Conservation (phyloP, 2,113 vertebrate genomes). For the Vulpes lagopus region DNA sequence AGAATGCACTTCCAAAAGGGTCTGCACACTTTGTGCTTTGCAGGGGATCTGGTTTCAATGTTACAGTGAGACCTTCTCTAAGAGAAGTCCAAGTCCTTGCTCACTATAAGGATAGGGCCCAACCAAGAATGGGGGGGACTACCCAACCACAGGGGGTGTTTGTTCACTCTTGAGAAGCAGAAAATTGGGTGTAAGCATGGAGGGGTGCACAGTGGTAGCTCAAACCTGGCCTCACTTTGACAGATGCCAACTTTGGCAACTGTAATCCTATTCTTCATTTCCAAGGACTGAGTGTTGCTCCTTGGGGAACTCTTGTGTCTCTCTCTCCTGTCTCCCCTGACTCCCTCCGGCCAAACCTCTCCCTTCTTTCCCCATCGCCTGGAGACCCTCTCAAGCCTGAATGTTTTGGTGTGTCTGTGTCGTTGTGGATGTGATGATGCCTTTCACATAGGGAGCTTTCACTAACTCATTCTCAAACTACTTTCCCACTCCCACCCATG, state of each 20-base stretch:
- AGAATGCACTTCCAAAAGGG: not conserved
- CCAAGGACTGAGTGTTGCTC: conserved; percentile 40
- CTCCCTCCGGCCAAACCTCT: not conserved
- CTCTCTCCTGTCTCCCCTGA: conserved; percentile 46
- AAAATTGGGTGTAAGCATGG: not conserved
- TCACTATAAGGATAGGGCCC: not conserved
- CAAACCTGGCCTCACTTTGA: not conserved
- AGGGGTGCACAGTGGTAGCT: not conserved
- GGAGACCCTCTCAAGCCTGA: not conserved
- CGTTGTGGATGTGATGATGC: conserved; percentile 69
- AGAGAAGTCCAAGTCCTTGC: not conserved
- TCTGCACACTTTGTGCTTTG: not conserved
- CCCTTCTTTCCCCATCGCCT: conserved; percentile 56
- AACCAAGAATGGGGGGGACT: not conserved
- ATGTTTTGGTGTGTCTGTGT: conserved; percentile 59
- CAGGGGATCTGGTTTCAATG: not conserved
- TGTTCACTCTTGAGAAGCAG: not conserved
- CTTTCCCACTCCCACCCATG: conserved; percentile 44
- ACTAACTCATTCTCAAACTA: conserved; percentile 50
- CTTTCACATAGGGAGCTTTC: conserved; percentile 76
- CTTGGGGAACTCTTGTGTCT: not conserved
- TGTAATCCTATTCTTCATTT: conserved; percentile 6
- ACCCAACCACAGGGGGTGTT: fast-evolving
- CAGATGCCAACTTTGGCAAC: not conserved
- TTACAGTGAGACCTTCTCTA: not conserved